phyloP scores from a whole-genome alignment of 64 coral and sea anemone species.

The Actinia tenebrosa region DNA sequence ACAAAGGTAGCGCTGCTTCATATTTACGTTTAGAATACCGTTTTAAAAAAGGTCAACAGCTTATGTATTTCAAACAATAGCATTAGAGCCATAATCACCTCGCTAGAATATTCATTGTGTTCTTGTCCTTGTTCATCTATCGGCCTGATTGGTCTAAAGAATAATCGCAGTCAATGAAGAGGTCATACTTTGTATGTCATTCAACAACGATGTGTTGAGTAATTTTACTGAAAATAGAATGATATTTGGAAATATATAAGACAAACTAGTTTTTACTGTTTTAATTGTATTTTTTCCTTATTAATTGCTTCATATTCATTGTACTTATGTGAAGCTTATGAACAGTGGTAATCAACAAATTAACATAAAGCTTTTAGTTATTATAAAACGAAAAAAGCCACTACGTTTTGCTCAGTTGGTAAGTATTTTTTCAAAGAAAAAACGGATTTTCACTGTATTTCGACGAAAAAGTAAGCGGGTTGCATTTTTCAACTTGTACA shows the following conservation, averaged over 20 bases:
- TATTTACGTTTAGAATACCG: background rate
- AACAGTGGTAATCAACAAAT: no score
- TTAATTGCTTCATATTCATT: background rate
- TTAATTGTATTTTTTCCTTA: background rate
- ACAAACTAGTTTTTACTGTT: background rate
- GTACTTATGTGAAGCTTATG: no score
- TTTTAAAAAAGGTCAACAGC: slow-evolving; percentile 2
- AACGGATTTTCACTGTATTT: no score
- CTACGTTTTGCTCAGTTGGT: no score
- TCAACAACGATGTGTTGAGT: background rate
- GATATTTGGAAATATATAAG: background rate
- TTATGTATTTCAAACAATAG: slow-evolving; percentile 2
- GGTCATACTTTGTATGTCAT: background rate
- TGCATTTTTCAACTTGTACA: no score
- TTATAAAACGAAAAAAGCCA: no score
- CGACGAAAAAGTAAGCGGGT: no score
- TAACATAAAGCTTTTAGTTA: no score
- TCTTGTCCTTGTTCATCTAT: background rate
- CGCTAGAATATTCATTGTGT: slow-evolving; percentile 1
- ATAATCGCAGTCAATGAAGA: background rate
- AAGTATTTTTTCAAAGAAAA: no score
- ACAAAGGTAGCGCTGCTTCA: background rate
- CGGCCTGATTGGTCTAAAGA: background rate
- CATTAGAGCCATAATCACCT: background rate
- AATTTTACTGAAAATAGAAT: background rate